Evolutionary conservation across 2,797 vertebrate genomes (phyloP).

Genomic region (Spondyliosoma cantharus): DNA sequence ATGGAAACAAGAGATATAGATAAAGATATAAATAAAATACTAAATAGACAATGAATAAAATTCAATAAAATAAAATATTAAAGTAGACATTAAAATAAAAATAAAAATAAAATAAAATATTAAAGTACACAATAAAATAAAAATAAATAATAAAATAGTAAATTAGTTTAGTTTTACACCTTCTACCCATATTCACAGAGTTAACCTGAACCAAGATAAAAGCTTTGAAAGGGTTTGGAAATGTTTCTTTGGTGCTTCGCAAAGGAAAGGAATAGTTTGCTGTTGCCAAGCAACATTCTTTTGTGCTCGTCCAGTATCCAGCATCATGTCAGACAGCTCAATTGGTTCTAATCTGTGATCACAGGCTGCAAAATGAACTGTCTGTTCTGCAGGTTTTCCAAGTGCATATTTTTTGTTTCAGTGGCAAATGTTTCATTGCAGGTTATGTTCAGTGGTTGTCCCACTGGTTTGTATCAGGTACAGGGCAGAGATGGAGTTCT

Average conservation of each 20-base stretch:
- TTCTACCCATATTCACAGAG: background rate
- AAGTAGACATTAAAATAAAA: no score
- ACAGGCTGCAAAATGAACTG: constrained; percentile 49
- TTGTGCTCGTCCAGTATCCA: constrained; percentile 38
- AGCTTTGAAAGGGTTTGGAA: constrained; percentile 38
- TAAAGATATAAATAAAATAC: no score
- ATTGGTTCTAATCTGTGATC: constrained; percentile 58
- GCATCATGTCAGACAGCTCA: constrained; percentile 48
- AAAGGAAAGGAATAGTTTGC: constrained; percentile 45
- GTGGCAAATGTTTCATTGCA: constrained; percentile 2
- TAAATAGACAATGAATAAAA: no score
- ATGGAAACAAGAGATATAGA: no score
- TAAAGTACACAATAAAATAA: no score
- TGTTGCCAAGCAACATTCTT: constrained; percentile 67
- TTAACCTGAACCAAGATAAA: constrained; percentile 29
- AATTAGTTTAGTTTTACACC: background rate
- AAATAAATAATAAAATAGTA: no score
- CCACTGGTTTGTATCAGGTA: background rate
- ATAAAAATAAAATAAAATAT: no score
- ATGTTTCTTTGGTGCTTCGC: constrained; percentile 29
- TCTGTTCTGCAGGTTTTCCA: constrained; percentile 12
- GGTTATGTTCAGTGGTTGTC: background rate
- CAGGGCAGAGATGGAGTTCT: background rate
- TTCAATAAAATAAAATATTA: no score
- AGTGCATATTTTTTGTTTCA: background rate